phyloP scores from a whole-genome alignment of 2,797 vertebrate species.

The Cygnus olor region DNA sequence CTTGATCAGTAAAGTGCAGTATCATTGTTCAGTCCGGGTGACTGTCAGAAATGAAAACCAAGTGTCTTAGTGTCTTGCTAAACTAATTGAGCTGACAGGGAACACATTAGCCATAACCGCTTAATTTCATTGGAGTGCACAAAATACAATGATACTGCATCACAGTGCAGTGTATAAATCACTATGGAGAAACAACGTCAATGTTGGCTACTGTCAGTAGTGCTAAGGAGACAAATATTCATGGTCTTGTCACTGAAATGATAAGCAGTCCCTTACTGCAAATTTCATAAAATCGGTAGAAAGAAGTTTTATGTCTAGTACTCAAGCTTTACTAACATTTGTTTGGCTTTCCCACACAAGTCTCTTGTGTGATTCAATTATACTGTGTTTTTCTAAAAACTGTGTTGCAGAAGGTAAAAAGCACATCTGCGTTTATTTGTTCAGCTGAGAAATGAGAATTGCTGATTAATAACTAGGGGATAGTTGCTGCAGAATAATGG shows the following conservation, averaged over 20 bases:
- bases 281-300: background rate
- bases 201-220: background rate
- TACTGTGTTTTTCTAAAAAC: background rate
- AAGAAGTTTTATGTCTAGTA: background rate
- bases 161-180: background rate
- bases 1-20: background rate
- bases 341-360: background rate
- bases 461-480: background rate
- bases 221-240: background rate
- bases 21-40: background rate
- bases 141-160: background rate
- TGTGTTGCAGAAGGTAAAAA: background rate
- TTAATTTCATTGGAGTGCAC: background rate
- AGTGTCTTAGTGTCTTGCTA: background rate
- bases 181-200: background rate
- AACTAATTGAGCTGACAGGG: background rate
- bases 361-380: background rate
- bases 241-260: background rate
- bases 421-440: background rate
- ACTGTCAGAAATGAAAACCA: background rate
- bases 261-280: background rate
- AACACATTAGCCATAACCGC: background rate
- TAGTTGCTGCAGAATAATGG: background rate
- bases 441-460: background rate
- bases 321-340: background rate